A percentile compares a stretch with the other conserved stretches of the same genome.
Evolutionary conservation across 2,888 invertebrate species (phyloP).

Genomic region (Mythimna loreyi): DNA sequence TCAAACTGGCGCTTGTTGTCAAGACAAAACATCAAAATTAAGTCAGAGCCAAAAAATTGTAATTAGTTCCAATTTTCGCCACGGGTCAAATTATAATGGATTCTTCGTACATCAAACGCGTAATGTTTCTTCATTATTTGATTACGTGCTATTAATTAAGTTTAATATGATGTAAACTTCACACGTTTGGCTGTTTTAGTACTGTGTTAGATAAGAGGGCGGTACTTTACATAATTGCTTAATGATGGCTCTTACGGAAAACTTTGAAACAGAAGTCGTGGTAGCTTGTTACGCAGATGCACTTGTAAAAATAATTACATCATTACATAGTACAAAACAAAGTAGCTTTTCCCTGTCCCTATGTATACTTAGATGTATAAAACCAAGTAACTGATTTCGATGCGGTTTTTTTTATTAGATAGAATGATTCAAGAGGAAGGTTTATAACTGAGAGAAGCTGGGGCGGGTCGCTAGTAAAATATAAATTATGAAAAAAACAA

Average conservation of each 20-base stretch:
- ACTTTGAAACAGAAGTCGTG: background rate
- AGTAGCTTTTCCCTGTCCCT: too few relatives aligned
- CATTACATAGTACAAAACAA: too few relatives aligned
- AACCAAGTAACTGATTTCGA: too few relatives aligned
- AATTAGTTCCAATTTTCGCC: slow-evolving; percentile 17
- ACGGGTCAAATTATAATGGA: slow-evolving; percentile 28
- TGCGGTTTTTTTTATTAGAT: too few relatives aligned
- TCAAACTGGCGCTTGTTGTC: slow-evolving; percentile 3
- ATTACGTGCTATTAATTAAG: slow-evolving; percentile 55
- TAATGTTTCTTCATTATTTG: slow-evolving; percentile 42
- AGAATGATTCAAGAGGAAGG: too few relatives aligned
- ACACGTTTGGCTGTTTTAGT: slow-evolving; percentile 32
- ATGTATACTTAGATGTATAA: too few relatives aligned
- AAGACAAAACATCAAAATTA: background rate
- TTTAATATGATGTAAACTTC: slow-evolving; percentile 49
- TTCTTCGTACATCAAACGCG: slow-evolving; percentile 29
- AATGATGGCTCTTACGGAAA: background rate
- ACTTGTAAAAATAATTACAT: too few relatives aligned
- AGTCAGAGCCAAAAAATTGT: background rate
- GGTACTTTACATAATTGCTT: slow-evolving; percentile 28
- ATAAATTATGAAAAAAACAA: too few relatives aligned
- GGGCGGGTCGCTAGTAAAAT: too few relatives aligned
- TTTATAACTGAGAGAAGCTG: too few relatives aligned
- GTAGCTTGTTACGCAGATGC: background rate
- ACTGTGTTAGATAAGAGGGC: slow-evolving; percentile 31